Conservation (phyloP, 2,113 vertebrate genomes). For the Menura novaehollandiae region DNA sequence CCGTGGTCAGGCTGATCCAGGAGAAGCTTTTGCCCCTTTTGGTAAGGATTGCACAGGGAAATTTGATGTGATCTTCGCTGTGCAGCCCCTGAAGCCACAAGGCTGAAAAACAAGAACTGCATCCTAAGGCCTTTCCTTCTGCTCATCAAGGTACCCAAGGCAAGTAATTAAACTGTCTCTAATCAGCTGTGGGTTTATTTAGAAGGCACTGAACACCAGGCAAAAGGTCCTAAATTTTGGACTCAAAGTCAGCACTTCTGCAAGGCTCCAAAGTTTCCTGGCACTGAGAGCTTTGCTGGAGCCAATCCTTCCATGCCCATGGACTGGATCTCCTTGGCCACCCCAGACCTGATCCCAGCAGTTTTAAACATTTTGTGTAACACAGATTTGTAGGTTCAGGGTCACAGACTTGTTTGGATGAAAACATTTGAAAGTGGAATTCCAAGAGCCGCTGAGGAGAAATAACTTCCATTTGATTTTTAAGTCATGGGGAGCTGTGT, state of each 20-base stretch:
- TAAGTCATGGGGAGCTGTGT: neutral
- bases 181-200: neutral
- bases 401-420: neutral
- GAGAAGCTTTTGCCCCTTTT: neutral
- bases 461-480: neutral
- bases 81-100: neutral
- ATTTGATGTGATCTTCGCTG: rapidly evolving
- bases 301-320: rapidly evolving
- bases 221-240: neutral
- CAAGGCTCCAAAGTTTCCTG: neutral
- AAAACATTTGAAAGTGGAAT: neutral
- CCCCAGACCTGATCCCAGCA: neutral
- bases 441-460: neutral
- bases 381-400: neutral
- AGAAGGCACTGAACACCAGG: neutral
- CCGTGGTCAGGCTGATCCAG: rapidly evolving
- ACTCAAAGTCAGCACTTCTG: neutral
- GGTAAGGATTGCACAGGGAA: neutral
- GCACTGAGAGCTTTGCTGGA: rapidly evolving
- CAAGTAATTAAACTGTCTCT: neutral
- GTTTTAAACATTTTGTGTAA: rapidly evolving
- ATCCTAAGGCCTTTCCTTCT: neutral
- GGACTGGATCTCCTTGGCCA: neutral
- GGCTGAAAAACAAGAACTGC: neutral
- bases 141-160: neutral